Evolutionary conservation across 1,140 invertebrate genomes (phyloP), one percentile per base, ranked within the genome.

Genomic region (Batillaria attramentaria): DNA sequence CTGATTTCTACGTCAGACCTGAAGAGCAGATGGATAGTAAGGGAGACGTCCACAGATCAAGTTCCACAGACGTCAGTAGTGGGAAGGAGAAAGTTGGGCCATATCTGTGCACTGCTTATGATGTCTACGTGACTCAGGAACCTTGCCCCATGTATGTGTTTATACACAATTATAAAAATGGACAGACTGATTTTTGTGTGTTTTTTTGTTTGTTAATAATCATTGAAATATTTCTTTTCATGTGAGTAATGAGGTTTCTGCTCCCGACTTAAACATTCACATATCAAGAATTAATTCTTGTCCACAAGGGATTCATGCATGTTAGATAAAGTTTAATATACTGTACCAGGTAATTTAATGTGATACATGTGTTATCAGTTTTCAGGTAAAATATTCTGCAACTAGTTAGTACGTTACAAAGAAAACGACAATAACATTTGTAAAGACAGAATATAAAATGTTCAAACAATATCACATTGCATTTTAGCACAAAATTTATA

Each of bases 81-180:
- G n/a, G n/a, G n/a, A n/a, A 42, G 31, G 42, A 72, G 70, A 72
- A 82, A 74, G 79, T 76, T n/a, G 87, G 69, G 31, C 87, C 90
- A 0, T 99, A 98, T 90, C 91, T 98, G 8, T 98, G 97, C 90
- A 98, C 97, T 0, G 95, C 95, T 16, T 97, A 96, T 91, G 95
- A 97, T 92, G 89, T 96, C 1, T 98, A 97, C 88, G 87, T 96
- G 20, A 93, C 94, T 2, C 92, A 92, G 77, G 97, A 99, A 88
- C 97, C 97, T 0, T 99, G 98, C 91, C 88, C 96, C 2, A 96
- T 99, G 94, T 98, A 83, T 85, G 89, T 88, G 43, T 50, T n/a
- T 79, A 33, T 43, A 31, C 33, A 35, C 8, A 13, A 39, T 57
- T 31, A 37, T 20, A 39, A 4, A 37, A 13, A 69, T 70, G 37